phyloP scores from a whole-genome alignment of 2,113 vertebrate genomes.

The Puffinus mauretanicus region DNA sequence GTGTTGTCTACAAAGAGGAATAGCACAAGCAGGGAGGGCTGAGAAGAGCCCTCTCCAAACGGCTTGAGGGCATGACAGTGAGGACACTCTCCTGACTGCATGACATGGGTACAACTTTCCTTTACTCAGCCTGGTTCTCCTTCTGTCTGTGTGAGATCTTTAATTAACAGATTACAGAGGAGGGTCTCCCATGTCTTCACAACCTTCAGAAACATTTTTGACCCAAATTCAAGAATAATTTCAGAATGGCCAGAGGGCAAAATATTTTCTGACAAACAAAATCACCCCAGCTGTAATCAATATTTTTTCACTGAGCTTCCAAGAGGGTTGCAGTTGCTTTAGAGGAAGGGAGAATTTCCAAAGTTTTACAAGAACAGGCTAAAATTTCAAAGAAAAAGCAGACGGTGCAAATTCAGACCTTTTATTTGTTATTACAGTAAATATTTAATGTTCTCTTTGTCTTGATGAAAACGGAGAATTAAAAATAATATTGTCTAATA shows the following conservation, averaged over 20 bases:
- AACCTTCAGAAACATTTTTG: slow-evolving; percentile 1
- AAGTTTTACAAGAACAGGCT: neutral
- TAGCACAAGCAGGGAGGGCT: neutral
- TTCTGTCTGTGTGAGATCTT: neutral
- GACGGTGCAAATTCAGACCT: neutral
- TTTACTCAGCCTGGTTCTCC: neutral
- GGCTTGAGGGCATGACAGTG: neutral
- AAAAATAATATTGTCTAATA: slow-evolving; percentile 49
- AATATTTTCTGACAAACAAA: slow-evolving; percentile 32
- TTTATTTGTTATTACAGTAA: slow-evolving; percentile 39
- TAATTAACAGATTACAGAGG: neutral
- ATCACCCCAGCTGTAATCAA: neutral
- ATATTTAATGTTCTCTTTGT: slow-evolving; percentile 60
- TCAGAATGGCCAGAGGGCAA: neutral
- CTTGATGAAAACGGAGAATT: neutral
- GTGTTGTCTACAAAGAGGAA: neutral
- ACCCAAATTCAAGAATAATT: neutral
- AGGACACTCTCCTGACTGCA: neutral
- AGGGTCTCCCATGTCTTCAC: neutral
- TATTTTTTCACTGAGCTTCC: slow-evolving; percentile 40
- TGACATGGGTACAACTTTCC: neutral
- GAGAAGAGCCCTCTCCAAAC: neutral
- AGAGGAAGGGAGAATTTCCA: neutral
- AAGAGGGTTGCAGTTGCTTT: neutral
- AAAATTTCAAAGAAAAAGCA: slow-evolving; percentile 54